Base-by-base conservation (phyloP, 2,113 vertebrate species). In the Acrocephalus kingi region DNA sequence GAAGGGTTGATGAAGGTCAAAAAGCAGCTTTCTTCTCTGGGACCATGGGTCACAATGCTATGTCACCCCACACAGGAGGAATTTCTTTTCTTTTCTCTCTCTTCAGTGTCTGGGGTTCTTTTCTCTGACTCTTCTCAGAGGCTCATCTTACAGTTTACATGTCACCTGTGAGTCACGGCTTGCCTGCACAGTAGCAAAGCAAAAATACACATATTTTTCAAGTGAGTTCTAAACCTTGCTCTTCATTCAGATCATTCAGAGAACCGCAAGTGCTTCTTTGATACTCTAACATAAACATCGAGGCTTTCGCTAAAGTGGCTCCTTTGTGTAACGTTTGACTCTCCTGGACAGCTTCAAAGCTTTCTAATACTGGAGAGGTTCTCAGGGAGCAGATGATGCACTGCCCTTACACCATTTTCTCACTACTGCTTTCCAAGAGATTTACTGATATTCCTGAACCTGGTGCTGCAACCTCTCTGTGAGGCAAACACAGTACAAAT, bases 341-440 rank as follows among this genome's bases (percentile, higher is more conserved):
- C 46, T 91, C 39, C 45, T 16, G 37, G 15, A 13, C 46, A 59
- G 15, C 72, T 52, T 73, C 67, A 80, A 31, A 83, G 62, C 45
- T 59, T 12, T 23, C 46, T 23, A 10, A 33, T 7, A 11, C 48
- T 20, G 31, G 58, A 45, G 71, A 72, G n/a, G 49, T 68, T 72
- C 74, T 51, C 18, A 11, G 39, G 16, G 33, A 68, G 73, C 66
- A 72, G 66, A 45, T 30, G n/a, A 61, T 46, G 35, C 13, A 5
- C 54, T 41, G 52, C 67, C 30, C 33, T 85, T 37, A 22, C 0
- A 4, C 41, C 69, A 62, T 92, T 76, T 93, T 74, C 68, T 75
- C 55, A 77, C 67, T 27, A 13, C 25, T 49, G 54, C 79, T 88
- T 94, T 93, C 85, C 68, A 67, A 69, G 72, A 93, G 67, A 69